Evolutionary conservation across 2,797 vertebrate species (phyloP).

Genomic region (Pelochelys cantorii): DNA sequence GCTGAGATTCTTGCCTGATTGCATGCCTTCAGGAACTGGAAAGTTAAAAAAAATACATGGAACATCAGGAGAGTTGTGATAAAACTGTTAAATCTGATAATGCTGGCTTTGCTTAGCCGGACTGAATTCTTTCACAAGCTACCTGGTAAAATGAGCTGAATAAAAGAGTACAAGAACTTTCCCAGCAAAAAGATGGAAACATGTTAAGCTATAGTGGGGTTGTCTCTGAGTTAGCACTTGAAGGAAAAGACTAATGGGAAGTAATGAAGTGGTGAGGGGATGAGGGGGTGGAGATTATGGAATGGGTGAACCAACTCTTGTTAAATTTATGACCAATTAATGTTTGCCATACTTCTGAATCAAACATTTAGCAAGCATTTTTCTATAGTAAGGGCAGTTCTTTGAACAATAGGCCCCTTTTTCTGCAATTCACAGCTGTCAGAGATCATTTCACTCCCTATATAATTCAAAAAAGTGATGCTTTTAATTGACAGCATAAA

Average conservation of each 20-base stretch:
- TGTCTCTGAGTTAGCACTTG: slow-evolving; percentile 60
- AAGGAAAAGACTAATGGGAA: slow-evolving; percentile 49
- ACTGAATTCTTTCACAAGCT: slow-evolving; percentile 38
- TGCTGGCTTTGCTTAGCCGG: slow-evolving; percentile 6
- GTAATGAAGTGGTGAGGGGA: slow-evolving; percentile 59
- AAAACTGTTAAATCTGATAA: slow-evolving; percentile 30
- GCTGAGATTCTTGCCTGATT: slow-evolving; percentile 14
- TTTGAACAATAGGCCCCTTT: slow-evolving; percentile 78
- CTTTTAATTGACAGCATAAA: slow-evolving; percentile 79
- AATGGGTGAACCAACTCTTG: slow-evolving; percentile 68
- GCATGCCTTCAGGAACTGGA: slow-evolving; percentile 26
- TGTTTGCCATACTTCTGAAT: slow-evolving; percentile 75
- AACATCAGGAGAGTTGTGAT: background rate
- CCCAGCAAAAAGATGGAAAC: slow-evolving; percentile 52
- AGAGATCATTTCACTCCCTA: slow-evolving; percentile 79
- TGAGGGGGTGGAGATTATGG: slow-evolving; percentile 40
- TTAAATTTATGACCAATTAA: slow-evolving; percentile 80
- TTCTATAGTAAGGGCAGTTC: slow-evolving; percentile 76
- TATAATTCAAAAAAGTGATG: slow-evolving; percentile 79
- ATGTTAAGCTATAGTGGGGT: slow-evolving; percentile 52
- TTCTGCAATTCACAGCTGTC: slow-evolving; percentile 79
- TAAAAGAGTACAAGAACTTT: slow-evolving; percentile 45
- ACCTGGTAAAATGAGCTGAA: slow-evolving; percentile 41
- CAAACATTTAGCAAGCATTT: slow-evolving; percentile 69
- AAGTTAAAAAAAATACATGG: background rate